A percentile compares a stretch with the other conserved stretches of the same genome.
Conservation (phyloP, 1,140 invertebrate species). For the Pteromalus puparum region DNA sequence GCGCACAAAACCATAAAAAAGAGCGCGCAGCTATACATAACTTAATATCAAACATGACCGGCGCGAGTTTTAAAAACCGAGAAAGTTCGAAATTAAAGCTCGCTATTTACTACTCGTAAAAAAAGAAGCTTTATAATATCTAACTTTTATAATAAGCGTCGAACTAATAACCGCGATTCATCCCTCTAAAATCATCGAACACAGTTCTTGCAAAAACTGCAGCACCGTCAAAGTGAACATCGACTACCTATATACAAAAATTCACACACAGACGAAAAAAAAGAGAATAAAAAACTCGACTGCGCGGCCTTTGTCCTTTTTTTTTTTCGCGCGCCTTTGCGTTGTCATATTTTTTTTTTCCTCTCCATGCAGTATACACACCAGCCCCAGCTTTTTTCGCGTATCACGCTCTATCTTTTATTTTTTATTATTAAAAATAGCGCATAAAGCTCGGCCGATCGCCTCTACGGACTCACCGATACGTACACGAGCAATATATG, state of each 20-base stretch:
- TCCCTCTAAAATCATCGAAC: no score
- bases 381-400: neutral
- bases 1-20: no score
- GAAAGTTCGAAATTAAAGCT: no score
- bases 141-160: no score
- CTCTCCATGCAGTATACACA: neutral
- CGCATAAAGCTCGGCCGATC: constrained; percentile 1
- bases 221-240: neutral
- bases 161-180: no score
- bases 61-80: no score
- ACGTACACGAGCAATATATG: no score
- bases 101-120: no score
- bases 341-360: neutral
- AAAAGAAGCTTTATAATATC: no score
- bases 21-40: no score
- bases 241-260: neutral
- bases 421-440: constrained; percentile 12
- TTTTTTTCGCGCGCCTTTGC: neutral
- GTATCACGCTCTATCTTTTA: neutral
- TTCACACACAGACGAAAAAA: neutral
- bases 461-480: neutral
- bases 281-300: neutral
- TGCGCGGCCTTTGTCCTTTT: constrained; percentile 10
- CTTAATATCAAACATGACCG: no score
- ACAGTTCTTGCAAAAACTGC: neutral